These are phyloP conservation scores for Diloba caeruleocephala DNA, from an alignment of 2,888 invertebrate genomes.

Conservation along the genomic window DNA sequence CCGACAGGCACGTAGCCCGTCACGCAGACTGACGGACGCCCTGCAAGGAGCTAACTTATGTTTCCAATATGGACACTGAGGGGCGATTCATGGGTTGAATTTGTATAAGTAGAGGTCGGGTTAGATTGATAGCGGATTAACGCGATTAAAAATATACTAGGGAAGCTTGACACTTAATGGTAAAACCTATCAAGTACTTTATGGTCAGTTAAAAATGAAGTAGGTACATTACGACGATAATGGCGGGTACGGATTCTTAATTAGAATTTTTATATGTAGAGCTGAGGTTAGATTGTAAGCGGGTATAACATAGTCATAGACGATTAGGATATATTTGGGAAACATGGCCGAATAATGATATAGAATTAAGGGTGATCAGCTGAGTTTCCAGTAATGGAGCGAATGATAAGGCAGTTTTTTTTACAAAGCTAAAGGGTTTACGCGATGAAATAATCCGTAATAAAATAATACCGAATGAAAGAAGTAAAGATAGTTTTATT, in stretches of 20 bases:
- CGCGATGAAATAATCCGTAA: no score
- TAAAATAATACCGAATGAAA: no score
- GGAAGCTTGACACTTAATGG: no score
- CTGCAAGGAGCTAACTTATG: slow-evolving; percentile 53
- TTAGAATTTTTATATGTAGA: slow-evolving; percentile 42
- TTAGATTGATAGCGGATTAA: slow-evolving; percentile 21
- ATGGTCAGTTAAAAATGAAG: no score
- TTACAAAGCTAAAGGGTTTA: no score
- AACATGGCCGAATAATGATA: background rate
- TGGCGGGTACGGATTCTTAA: slow-evolving; percentile 22
- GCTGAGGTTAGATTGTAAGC: slow-evolving; percentile 29
- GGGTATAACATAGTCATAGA: background rate
- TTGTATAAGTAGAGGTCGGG: slow-evolving; percentile 34
- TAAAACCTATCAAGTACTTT: no score
- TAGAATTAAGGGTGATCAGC: background rate
- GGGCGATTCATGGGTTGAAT: slow-evolving; percentile 47
- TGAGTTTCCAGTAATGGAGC: no score
- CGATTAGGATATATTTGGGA: background rate
- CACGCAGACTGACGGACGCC: slow-evolving; percentile 69
- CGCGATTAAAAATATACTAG: background rate
- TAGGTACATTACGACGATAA: no score
- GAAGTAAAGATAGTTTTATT: no score
- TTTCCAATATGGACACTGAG: slow-evolving; percentile 48
- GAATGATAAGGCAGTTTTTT: no score
- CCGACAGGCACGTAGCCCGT: slow-evolving; percentile 62